Conservation (phyloP, 2,797 vertebrate species). For the Peromyscus attwateri region DNA sequence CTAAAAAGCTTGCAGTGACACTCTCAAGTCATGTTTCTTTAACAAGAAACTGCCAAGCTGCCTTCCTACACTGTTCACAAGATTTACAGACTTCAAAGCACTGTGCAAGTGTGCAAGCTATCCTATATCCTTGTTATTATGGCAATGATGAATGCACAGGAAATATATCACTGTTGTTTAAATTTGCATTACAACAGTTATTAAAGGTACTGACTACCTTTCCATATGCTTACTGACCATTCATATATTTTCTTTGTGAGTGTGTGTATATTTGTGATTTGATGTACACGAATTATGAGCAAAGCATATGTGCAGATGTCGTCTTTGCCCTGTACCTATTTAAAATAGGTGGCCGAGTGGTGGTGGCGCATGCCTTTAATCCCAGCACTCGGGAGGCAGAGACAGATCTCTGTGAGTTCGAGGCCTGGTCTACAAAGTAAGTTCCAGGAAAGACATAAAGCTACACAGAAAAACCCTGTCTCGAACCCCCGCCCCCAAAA, state of each 20-base stretch:
- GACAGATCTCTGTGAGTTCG: too few species aligned
- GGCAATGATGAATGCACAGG: background rate
- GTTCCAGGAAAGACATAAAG: too few species aligned
- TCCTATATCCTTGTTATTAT: background rate
- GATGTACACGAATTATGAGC: background rate
- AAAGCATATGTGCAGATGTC: background rate
- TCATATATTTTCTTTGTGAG: background rate
- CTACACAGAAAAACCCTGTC: too few species aligned
- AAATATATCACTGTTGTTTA: conserved; percentile 11
- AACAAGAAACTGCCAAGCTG: background rate
- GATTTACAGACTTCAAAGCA: background rate
- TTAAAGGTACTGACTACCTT: conserved; percentile 24
- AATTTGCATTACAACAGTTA: background rate
- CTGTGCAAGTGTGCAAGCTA: background rate
- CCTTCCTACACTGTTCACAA: background rate
- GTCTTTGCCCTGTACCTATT: background rate
- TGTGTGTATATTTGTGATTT: background rate
- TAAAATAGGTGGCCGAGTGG: too few species aligned
- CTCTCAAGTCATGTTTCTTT: background rate
- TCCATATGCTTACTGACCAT: background rate
- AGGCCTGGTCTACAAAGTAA: too few species aligned
- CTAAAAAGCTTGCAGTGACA: background rate
- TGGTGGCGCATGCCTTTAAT: too few species aligned
- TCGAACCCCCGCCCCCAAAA: too few species aligned
- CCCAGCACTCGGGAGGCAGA: too few species aligned